phyloP scores from a whole-genome alignment of 2,797 vertebrate species.

The Mus caroli region DNA sequence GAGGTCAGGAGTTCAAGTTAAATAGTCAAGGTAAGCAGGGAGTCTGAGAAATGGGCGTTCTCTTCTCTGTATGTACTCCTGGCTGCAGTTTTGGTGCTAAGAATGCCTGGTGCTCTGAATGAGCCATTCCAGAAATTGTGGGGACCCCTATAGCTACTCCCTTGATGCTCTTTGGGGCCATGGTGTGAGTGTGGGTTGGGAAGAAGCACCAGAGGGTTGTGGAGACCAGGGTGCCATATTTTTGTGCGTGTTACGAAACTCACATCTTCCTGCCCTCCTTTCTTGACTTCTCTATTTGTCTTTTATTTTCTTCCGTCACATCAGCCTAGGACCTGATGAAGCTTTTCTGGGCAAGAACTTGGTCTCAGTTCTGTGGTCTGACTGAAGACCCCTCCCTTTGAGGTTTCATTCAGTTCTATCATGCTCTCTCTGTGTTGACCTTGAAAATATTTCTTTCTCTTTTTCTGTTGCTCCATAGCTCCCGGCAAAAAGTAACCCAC shows the following conservation, averaged over 20 bases:
- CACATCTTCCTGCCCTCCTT: not conserved
- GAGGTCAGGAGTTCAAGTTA: not conserved
- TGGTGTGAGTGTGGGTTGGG: not conserved
- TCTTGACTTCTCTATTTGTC: slow-evolving; percentile 12
- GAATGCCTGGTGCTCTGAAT: not conserved
- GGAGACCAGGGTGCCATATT: not conserved
- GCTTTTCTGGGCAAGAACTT: not conserved
- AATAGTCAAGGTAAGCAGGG: slow-evolving; percentile 45
- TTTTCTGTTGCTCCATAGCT: not conserved
- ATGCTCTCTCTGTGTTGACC: not conserved
- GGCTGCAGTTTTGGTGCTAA: not conserved
- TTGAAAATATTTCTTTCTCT: not conserved
- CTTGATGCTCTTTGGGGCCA: not conserved
- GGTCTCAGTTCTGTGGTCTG: not conserved
- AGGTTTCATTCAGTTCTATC: not conserved
- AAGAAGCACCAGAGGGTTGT: not conserved
- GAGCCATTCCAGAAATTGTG: not conserved
- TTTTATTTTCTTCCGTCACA: not conserved
- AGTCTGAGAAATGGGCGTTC: slow-evolving; percentile 22
- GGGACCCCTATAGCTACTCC: not conserved
- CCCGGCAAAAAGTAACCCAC: no score
- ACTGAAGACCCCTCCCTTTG: not conserved
- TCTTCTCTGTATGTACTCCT: not conserved
- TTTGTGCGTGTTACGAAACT: not conserved
- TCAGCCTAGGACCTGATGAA: not conserved